phyloP scores from a whole-genome alignment of 2,113 vertebrate genomes.

The Laticauda colubrina region DNA sequence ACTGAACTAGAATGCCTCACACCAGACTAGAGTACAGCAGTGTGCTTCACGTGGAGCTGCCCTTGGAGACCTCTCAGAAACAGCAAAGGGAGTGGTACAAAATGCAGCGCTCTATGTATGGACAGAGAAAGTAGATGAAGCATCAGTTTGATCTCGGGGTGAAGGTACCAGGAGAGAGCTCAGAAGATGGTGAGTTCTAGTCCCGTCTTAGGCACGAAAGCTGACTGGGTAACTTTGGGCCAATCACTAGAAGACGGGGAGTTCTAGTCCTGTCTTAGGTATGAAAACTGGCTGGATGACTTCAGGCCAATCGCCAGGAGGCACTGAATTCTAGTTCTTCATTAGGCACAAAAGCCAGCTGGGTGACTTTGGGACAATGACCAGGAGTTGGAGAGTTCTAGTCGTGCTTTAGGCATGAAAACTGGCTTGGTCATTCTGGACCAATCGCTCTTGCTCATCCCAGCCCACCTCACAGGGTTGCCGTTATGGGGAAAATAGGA shows the following conservation, averaged over 20 bases:
- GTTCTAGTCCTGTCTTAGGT: no score
- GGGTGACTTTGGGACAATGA: no score
- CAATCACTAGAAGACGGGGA: no score
- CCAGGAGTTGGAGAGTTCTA: no score
- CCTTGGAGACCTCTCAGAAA: not conserved
- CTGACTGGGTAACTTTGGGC: accelerated
- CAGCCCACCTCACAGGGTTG: not conserved
- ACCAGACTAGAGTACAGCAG: not conserved
- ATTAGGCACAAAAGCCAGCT: no score
- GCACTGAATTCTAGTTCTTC: no score
- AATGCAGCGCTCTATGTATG: not conserved
- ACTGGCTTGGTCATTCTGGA: no score
- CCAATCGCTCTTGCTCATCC: no score
- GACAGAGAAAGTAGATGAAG: not conserved
- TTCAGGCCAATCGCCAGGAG: no score
- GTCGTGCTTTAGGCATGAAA: no score
- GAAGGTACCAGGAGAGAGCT: not conserved
- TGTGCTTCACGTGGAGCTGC: not conserved
- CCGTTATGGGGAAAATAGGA: not conserved
- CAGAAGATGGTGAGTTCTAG: not conserved
- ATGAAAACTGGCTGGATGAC: no score
- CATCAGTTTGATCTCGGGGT: not conserved
- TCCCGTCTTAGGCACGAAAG: not conserved
- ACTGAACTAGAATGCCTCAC: not conserved
- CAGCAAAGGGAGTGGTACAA: not conserved